Evolutionary conservation across 2,113 vertebrate genomes (phyloP).

Genomic region (Phylloscopus whistleri): DNA sequence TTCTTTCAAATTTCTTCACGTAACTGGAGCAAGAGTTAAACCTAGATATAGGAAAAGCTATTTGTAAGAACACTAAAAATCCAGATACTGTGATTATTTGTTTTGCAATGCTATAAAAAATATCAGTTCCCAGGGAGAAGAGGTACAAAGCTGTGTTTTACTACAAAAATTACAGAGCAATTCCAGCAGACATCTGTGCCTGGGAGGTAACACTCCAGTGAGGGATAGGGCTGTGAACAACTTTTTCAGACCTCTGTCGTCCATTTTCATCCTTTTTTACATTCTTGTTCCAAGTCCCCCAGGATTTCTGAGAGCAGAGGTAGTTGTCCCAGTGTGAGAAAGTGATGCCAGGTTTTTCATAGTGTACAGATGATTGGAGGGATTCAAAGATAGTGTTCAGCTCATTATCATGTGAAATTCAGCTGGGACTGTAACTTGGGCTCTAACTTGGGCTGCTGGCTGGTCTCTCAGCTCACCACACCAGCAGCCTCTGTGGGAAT

Average conservation of each 20-base stretch:
- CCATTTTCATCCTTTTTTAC: background rate
- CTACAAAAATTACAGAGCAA: background rate
- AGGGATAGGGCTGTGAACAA: background rate
- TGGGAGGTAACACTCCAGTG: background rate
- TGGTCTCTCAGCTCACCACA: background rate
- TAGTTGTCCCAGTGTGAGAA: background rate
- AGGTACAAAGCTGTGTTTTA: background rate
- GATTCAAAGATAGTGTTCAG: background rate
- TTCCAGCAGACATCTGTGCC: background rate
- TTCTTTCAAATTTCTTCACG: background rate
- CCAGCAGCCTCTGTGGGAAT: background rate
- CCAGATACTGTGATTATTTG: background rate
- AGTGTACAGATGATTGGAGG: background rate
- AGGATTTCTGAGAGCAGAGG: background rate
- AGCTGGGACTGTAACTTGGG: background rate
- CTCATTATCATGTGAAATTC: background rate
- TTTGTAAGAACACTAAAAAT: background rate
- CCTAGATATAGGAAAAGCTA: background rate
- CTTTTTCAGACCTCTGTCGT: background rate
- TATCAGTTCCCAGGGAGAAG: background rate
- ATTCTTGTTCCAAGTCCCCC: background rate
- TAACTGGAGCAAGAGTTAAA: background rate
- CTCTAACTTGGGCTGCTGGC: background rate
- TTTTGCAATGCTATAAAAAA: background rate
- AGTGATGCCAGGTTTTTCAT: background rate